Evolutionary conservation across 2,888 invertebrate genomes (phyloP), one percentile per base, ranked within the genome.

Genomic region (Crocallis elinguaria): DNA sequence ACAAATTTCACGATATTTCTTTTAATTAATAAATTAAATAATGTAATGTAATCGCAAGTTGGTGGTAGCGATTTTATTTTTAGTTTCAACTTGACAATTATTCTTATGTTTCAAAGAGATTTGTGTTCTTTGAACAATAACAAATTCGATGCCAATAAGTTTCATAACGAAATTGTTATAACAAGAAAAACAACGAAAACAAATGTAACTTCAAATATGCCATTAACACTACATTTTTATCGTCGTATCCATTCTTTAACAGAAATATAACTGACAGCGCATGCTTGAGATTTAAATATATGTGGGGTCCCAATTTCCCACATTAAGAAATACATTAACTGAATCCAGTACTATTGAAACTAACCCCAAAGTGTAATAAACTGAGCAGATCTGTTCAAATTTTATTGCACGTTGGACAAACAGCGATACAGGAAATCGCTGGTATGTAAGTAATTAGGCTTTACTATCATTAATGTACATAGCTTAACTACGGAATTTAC

Each of bases 1-100:
- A 45, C 46, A 32, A 64, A 66, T 68, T 64, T 65, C 49, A 65
- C 49, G 66, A 67, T 58, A 60, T 56, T 54, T 43, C 17, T 49
- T 56, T 21, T 62, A 69, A 78, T 74, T 72, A 66, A 66, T 64
- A 43, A 88, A 88, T 86, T 85, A 86, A 88, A 75, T 84, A 89
- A 90, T 89, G 89, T 90, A 89, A 90, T 90, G 90, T 88, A 89
- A 89, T 82, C 84, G 84, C 84, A 69, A 58, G 76, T 62, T 83
- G 67, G 55, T 49, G 38, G 60, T 60, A 66, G 79, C 83, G 79
- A 79, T 64, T 51, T 36, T 48, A 51, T 29, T 25, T 21, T n/a
- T 11, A 14, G 35, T 21, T 41, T 23, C 1, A 49, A 43, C 38
- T 32, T 59, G 4, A 41, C 33, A 30, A 27, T 8, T 46, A 17